Base-by-base conservation (phyloP, 2,113 vertebrate genomes). In the Vireo altiloquus region DNA sequence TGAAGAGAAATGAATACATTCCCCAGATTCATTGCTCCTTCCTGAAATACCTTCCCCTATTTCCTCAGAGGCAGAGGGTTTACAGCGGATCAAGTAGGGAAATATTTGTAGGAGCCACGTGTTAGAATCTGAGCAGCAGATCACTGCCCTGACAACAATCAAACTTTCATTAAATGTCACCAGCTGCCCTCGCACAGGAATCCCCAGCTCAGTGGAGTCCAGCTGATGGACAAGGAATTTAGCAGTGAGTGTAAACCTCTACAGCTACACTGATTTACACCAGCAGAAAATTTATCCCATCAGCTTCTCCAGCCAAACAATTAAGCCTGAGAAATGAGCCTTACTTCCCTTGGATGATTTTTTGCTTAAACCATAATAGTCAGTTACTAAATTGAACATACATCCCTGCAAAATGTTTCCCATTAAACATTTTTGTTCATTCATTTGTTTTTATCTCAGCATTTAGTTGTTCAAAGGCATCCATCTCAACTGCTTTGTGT, bases 1-100 rank as follows among this genome's bases (percentile, higher is more conserved):
- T 37, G 76, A 92, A 84, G 93, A 72, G 24, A 92, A 90, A 92
- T 53, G 79, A 90, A 64, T 17, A 40, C 86, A 75, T 95, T 94
- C 93, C 53, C 56, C 60, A 95, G 64, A 82, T 90, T 92, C 72
- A 52, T 44, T 89, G 47, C n/a, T 94, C 47, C 64, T 93, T 92
- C 92, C 79, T 83, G 68, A 83, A 94, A 90, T 54, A 64, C 24
- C n/a, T 37, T 77, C 64, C 82, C 37, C 56, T 42, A 33, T 75
- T 75, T 86, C 88, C 85, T 81, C 64, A 56, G 56, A 66, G 71
- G 76, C 68, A 86, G 27, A 77, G 9, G 56, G 40, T 60, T 94
- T 92, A 87, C 15, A 31, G 53, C 6, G 21, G 79, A 80, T 83
- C 72, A 94, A 88, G 53, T 0, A 28, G 17, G 44, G 86, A 89